Percentiles rank a stretch among this genome's conserved stretches.
Evolutionary conservation across 37 sponge, comb jelly and placozoan genomes (phyloP).

Genomic region (Amphimedon queenslandica): DNA sequence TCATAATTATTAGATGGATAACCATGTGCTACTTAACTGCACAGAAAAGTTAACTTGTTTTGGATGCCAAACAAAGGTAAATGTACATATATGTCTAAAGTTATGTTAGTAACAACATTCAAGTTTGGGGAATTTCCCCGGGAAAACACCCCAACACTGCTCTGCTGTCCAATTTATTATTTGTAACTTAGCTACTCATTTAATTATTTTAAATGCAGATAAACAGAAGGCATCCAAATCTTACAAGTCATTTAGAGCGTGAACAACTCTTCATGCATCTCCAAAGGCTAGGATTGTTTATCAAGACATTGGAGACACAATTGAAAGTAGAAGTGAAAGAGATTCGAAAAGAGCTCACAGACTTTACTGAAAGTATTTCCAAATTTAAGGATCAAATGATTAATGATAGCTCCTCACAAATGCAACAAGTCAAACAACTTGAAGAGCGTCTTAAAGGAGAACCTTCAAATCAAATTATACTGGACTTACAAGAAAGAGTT

Average conservation of each 20-base stretch:
- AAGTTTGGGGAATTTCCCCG: constrained; percentile 13
- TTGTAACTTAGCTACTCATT: neutral
- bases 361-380: no score
- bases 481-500: neutral
- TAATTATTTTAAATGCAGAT: neutral
- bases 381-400: no score
- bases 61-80: neutral
- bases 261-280: neutral
- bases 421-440: no score
- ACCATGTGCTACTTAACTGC: neutral
- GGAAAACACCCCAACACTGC: neutral
- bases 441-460: no score
- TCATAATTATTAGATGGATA: no score
- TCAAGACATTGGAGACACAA: neutral
- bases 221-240: neutral
- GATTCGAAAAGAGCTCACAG: no score
- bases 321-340: no score
- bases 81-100: no score
- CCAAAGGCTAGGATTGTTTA: neutral
- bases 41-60: neutral
- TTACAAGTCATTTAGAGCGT: neutral
- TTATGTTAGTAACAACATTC: constrained; percentile 18
- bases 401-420: no score
- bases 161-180: neutral
- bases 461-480: neutral